These are phyloP conservation scores for Pterostichus madidus DNA, from an alignment of 2,888 invertebrate genomes.

Conservation along the genomic window DNA sequence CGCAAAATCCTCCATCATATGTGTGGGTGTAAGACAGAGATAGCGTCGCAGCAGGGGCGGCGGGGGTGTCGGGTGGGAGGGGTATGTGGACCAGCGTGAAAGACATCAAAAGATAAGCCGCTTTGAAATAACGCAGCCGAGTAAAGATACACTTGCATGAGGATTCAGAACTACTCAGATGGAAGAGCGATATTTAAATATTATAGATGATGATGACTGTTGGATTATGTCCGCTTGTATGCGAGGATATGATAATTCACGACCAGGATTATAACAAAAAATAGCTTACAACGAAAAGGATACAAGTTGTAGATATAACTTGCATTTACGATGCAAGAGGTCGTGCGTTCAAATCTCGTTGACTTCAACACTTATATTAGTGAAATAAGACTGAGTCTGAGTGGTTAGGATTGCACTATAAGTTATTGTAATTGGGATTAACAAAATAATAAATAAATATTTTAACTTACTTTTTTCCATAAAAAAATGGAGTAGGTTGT, in stretches of 20 bases:
- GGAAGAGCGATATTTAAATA: conserved; percentile 57
- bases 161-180: conserved; percentile 50
- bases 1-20: conserved; percentile 14
- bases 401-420: no score
- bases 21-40: conserved; percentile 5
- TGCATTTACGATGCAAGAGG: no score
- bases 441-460: no score
- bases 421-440: no score
- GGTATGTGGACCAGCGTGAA: conserved; percentile 52
- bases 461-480: no score
- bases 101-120: conserved; percentile 56
- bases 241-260: conserved; percentile 21
- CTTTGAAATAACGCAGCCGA: conserved; percentile 48
- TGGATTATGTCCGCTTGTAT: conserved; percentile 42
- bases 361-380: no score
- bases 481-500: no score
- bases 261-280: conserved; percentile 17
- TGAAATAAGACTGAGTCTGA: no score
- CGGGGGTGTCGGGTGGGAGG: neutral
- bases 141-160: conserved; percentile 52
- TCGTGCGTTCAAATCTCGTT: no score
- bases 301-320: neutral
- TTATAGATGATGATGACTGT: conserved; percentile 56
- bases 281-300: neutral
- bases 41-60: neutral